Base-by-base conservation (phyloP, 2,797 vertebrate species). In the Austrolebias charrua region DNA sequence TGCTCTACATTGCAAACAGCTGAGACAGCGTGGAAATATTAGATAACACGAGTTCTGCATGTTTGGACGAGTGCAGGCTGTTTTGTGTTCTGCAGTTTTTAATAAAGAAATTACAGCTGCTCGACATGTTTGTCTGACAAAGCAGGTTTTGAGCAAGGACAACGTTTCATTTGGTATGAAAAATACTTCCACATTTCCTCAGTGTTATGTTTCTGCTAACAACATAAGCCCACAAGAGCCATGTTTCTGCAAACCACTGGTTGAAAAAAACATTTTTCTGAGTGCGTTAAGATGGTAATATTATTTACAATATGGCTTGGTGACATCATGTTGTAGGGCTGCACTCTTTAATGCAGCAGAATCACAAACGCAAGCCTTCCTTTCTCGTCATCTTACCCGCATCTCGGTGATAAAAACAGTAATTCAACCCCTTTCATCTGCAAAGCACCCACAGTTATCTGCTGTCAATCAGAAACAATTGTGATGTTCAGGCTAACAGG, bases 391-490 rank as follows among this genome's bases (percentile, higher is more conserved):
- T 11, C 53, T 60, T 45, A 10, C 10, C 31, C 55, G 44, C 52
- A 33, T 28, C 45, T 45, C 49, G 45, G 18, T 8, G 40, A 71
- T 53, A 69, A 52, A 29, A 44, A 55, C 54, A 14, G 42, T 69
- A 73, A 69, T 80, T 74, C 47, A 77, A 75, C 51, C 33, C 40
- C 8, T 55, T 29, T 80, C 56, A 47, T 60, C 58, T 71, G 53
- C 67, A 69, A 58, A 35, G 51, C 28, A n/a, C 19, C 28, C 44
- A 28, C 9, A 42, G 20, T 38, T 42, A 20, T 60, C 33, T 24
- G 5, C 14, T 24, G 19, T 24, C 6, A 14, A 12, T 12, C 33
- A 55, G 48, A 58, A 70, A 69, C 57, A 70, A 60, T 10, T 63
- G 15, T 52, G 53, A 71, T 60, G 45, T 51, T 45, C 18, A 50